Percentiles rank a stretch among this genome's conserved stretches.
phyloP scores from a whole-genome alignment of 2,797 vertebrate genomes.

The Champsocephalus esox region DNA sequence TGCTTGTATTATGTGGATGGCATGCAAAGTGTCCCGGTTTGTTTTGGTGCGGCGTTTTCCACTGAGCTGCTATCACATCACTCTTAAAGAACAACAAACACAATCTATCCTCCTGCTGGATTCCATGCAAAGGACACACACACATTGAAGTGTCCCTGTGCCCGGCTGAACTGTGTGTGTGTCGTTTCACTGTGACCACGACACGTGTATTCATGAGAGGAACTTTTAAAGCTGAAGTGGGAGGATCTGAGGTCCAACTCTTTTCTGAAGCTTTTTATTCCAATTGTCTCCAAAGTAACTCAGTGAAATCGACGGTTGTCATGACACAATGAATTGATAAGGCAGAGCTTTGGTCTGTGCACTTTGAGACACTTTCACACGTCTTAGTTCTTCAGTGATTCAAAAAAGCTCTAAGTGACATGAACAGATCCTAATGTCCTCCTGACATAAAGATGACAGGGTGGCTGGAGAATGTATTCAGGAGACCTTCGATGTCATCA shows the following conservation, averaged over 20 bases:
- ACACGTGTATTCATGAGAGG: constrained; percentile 69
- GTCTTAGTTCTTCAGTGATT: constrained; percentile 21
- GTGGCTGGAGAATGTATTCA: constrained; percentile 18
- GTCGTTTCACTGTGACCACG: constrained; percentile 68
- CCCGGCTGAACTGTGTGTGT: constrained; percentile 25
- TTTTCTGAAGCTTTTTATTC: constrained; percentile 58
- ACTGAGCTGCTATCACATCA: constrained; percentile 30
- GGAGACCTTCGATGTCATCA: constrained; percentile 21
- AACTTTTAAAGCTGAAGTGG: constrained; percentile 66
- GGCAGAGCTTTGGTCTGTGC: constrained; percentile 20
- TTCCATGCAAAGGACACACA: constrained; percentile 33
- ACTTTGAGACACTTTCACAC: constrained; percentile 24
- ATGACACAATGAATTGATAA: constrained; percentile 60
- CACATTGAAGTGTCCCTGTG: constrained; percentile 26
- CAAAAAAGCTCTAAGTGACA: constrained; percentile 25
- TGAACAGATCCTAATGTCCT: constrained; percentile 19
- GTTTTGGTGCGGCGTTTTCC: background rate
- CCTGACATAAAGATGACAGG: constrained; percentile 31
- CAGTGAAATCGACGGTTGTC: constrained; percentile 53
- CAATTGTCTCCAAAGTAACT: constrained; percentile 47
- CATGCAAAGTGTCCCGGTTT: constrained; percentile 40
- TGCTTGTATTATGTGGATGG: constrained; percentile 26
- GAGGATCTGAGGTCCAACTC: constrained; percentile 65
- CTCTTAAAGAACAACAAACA: constrained; percentile 26
- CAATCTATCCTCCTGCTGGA: constrained; percentile 30